Evolutionary conservation across 37 sponge, comb jelly and placozoan species (phyloP), one percentile per base, ranked within the genome.

Genomic region (Tethya wilhelma): DNA sequence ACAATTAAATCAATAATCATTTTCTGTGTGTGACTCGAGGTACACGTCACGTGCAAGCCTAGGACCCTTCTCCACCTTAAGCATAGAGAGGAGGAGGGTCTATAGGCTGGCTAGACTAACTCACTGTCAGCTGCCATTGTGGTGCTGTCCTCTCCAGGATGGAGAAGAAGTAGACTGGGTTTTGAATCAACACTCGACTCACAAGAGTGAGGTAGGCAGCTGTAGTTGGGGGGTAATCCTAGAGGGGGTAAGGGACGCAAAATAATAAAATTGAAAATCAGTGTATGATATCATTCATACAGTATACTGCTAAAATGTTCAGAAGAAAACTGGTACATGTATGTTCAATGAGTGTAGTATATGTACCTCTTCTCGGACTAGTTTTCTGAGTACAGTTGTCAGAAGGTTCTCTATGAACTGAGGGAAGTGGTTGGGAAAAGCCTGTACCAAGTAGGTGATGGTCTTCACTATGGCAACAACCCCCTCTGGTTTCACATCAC

Each of bases 401-500:
- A 91, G 73, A n/a, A 77, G 42, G 11, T 72, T 59, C 30, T 69
- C 62, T 32, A 90, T 17, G 29, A 84, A 43, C 37, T 75, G 32
- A 11, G 79, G 72, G 44, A 69, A 23, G 39, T 79, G 66, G 29
- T 34, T 23, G n/a, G 88, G 82, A 53, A 77, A 88, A n/a, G 77
- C 28, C 33, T 71, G 62, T 41, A 77, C 81, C 0, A 82, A 32
- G 14, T 55, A 71, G 19, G 82, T 70, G 55, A 88, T 31, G 8
- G 82, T 71, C 49, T 75, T 68, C 23, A 88, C 37, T 64, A 92
- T 92, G 56, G 77, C 38, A 11, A 72, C 74, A 23, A 80, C 67
- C 11, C 85, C 64, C 29, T 79, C 78, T 38, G 78, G 75, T 28
- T 83, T 84, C 20, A 87, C 93, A 38, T 87, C 93, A 59, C 80